Conservation (phyloP, 64 coral and sea anemone species). For the Catalaphyllia jardinei region DNA sequence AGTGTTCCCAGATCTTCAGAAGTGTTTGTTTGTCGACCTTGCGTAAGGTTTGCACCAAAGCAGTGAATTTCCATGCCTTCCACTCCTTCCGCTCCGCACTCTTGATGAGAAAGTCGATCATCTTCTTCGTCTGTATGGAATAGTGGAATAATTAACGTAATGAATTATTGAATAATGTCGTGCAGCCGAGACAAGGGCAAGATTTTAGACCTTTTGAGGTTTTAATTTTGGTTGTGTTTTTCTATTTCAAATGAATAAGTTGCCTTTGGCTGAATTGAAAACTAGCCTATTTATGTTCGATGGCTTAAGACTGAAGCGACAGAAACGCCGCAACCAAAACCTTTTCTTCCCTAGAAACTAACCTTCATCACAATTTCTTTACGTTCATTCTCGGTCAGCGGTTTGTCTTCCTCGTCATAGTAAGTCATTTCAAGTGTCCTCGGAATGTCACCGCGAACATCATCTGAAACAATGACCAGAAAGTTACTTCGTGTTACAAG, state of each 20-base stretch:
- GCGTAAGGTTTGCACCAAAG: conserved; percentile 14
- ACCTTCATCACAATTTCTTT: neutral
- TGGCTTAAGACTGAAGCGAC: no score
- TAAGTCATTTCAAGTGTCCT: conserved; percentile 3
- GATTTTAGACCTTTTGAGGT: no score
- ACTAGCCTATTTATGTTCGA: no score
- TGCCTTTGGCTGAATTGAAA: no score
- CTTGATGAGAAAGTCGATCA: conserved; percentile 14
- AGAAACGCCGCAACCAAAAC: neutral
- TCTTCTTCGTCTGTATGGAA: neutral
- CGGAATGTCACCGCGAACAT: neutral
- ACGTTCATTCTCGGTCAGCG: neutral
- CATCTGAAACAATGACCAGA: neutral
- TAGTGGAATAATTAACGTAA: neutral
- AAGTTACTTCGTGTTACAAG: neutral
- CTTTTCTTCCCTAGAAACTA: neutral
- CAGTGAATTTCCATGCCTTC: neutral
- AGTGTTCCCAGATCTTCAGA: neutral
- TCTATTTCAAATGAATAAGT: no score
- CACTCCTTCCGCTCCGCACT: neutral
- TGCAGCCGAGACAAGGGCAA: no score
- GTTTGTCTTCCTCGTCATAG: neutral
- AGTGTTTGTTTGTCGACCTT: neutral
- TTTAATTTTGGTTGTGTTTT: no score
- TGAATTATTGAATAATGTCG: no score